Percentiles rank a stretch among this genome's conserved stretches.
Conservation (phyloP, 2,113 vertebrate species). For the Muntiacus muntjak region DNA sequence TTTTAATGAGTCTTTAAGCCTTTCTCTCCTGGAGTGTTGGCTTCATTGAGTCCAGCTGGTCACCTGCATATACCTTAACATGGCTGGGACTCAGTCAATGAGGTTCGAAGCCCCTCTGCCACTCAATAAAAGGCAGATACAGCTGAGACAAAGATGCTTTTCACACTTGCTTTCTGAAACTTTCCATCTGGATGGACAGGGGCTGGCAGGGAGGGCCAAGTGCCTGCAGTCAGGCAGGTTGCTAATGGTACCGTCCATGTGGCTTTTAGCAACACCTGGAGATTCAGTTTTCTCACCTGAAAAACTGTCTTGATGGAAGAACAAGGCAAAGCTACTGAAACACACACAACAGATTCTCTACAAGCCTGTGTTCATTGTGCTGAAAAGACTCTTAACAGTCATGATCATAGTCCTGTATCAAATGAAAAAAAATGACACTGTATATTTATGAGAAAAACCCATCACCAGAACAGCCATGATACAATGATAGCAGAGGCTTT, state of each 20-base stretch:
- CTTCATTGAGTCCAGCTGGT: rapidly evolving
- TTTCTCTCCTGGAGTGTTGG: background rate
- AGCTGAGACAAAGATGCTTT: constrained; percentile 27
- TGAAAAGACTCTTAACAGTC: background rate
- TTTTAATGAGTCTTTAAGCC: background rate
- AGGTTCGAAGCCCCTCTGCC: background rate
- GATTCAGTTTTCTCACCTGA: constrained; percentile 29
- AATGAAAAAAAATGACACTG: background rate
- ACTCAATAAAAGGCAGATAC: background rate
- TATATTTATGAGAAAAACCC: background rate
- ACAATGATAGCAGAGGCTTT: background rate
- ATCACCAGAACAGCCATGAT: background rate
- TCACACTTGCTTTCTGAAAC: constrained; percentile 13
- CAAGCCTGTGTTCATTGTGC: background rate
- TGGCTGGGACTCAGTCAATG: rapidly evolving
- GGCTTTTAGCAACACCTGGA: background rate
- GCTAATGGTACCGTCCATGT: constrained; percentile 7
- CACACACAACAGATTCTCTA: background rate
- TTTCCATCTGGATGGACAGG: background rate
- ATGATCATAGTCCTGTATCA: background rate
- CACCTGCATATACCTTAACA: rapidly evolving
- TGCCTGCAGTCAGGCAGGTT: background rate
- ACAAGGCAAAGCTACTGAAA: background rate
- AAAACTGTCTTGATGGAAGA: constrained; percentile 19
- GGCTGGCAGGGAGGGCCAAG: background rate